A percentile compares a stretch with the other conserved stretches of the same genome.
Conservation (phyloP, 2,113 vertebrate species). For the Poecilia latipinna region DNA sequence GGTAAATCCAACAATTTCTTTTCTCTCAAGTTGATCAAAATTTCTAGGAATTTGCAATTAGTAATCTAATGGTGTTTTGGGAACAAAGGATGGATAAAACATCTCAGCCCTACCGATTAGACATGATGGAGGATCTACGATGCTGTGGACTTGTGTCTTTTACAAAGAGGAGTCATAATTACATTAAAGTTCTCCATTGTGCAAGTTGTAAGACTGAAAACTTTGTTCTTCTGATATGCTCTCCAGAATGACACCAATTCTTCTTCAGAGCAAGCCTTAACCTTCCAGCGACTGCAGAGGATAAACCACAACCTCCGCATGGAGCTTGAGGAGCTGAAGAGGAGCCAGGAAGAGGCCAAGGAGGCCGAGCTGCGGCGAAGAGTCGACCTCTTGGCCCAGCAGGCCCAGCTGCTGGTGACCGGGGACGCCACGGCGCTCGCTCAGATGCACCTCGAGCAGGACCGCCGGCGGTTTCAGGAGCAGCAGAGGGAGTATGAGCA, state of each 20-base stretch:
- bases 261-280: constrained; percentile 79
- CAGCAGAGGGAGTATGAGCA: constrained; percentile 54
- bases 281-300: constrained; percentile 87
- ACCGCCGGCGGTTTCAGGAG: constrained; percentile 45
- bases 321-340: constrained; percentile 86
- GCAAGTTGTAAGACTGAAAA: not conserved
- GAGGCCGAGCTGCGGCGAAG: constrained; percentile 86
- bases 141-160: not conserved
- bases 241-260: constrained; percentile 79
- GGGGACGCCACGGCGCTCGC: constrained; percentile 64
- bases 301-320: constrained; percentile 86
- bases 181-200: too few species aligned
- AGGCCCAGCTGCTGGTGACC: constrained; percentile 76
- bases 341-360: constrained; percentile 86
- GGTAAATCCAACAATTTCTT: too few species aligned
- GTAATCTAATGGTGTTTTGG: too few species aligned
- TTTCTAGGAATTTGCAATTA: too few species aligned
- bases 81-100: too few species aligned
- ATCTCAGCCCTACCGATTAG: too few species aligned
- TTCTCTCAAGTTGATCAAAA: too few species aligned
- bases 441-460: constrained; percentile 63
- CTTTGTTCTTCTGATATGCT: constrained; percentile 56
- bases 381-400: constrained; percentile 87
- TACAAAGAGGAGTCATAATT: too few species aligned
- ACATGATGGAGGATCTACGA: not conserved